phyloP scores from a whole-genome alignment of 1,140 invertebrate species.

The Zaprionus gabonicus region DNA sequence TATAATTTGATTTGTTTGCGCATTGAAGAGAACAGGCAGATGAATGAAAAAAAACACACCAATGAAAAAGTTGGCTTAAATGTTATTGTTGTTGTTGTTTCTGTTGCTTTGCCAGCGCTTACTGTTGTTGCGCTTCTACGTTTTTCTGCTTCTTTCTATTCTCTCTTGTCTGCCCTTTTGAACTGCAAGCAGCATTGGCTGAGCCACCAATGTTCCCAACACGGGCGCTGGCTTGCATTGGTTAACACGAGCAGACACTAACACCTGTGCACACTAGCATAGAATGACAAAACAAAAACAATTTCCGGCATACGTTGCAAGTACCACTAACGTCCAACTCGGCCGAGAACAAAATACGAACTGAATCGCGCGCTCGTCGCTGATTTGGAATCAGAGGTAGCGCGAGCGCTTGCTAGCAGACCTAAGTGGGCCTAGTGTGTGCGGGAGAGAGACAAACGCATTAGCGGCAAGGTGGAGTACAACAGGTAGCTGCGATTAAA shows the following conservation, averaged over 20 bases:
- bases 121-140: slow-evolving; percentile 33
- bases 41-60: slow-evolving; percentile 25
- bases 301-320: slow-evolving; percentile 31
- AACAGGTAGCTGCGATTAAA: slow-evolving; percentile 52
- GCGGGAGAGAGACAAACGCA: slow-evolving; percentile 27
- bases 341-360: slow-evolving; percentile 52
- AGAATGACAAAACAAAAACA: slow-evolving; percentile 51
- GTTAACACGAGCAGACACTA: slow-evolving; percentile 60
- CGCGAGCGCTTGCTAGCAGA: slow-evolving; percentile 38
- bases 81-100: slow-evolving; percentile 26
- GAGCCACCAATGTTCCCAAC: slow-evolving; percentile 38
- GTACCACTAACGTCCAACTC: slow-evolving; percentile 39
- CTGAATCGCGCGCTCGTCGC: slow-evolving; percentile 46
- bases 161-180: slow-evolving; percentile 52
- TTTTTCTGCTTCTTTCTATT: slow-evolving; percentile 19
- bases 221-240: slow-evolving; percentile 51
- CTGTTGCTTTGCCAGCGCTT: slow-evolving; percentile 15
- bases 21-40: slow-evolving; percentile 47
- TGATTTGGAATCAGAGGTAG: slow-evolving; percentile 44
- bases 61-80: slow-evolving; percentile 49
- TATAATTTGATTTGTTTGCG: slow-evolving; percentile 58
- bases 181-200: slow-evolving; percentile 62
- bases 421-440: slow-evolving; percentile 12
- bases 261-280: slow-evolving; percentile 45
- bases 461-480: slow-evolving; percentile 33